These are phyloP conservation scores for Natator depressus DNA, from an alignment of 2,113 vertebrate species.

Conservation along the genomic window DNA sequence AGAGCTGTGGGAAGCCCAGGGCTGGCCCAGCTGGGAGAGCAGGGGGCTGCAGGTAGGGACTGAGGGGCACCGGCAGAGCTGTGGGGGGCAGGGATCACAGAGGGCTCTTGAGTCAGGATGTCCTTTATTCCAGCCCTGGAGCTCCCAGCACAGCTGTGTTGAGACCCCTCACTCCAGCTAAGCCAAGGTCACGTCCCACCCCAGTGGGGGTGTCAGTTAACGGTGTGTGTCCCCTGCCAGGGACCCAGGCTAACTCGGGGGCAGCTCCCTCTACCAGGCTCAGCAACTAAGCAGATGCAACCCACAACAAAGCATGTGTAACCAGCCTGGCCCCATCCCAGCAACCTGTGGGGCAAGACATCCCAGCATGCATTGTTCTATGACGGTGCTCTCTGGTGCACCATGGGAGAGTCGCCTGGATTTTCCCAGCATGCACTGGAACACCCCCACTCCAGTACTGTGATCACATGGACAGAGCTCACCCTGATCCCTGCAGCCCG, in stretches of 20 bases:
- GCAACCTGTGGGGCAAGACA: neutral
- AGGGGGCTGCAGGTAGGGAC: neutral
- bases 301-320: neutral
- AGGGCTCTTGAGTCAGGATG: neutral
- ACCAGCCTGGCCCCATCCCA: neutral
- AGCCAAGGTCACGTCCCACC: neutral
- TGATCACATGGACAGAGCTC: neutral
- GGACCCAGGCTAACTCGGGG: neutral
- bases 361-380: neutral
- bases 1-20: neutral
- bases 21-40: too few species aligned
- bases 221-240: neutral
- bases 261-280: neutral
- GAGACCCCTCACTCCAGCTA: neutral
- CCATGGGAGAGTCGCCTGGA: neutral
- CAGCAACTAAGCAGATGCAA: neutral
- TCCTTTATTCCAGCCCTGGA: neutral
- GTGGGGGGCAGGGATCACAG: neutral
- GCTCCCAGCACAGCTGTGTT: neutral
- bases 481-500: neutral
- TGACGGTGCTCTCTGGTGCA: neutral
- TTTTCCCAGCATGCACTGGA: neutral
- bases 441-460: neutral
- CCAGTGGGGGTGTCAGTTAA: neutral
- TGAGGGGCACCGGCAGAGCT: neutral